These are phyloP conservation scores for Hemicordylus capensis DNA, from an alignment of 2,113 vertebrate species.

Conservation along the genomic window DNA sequence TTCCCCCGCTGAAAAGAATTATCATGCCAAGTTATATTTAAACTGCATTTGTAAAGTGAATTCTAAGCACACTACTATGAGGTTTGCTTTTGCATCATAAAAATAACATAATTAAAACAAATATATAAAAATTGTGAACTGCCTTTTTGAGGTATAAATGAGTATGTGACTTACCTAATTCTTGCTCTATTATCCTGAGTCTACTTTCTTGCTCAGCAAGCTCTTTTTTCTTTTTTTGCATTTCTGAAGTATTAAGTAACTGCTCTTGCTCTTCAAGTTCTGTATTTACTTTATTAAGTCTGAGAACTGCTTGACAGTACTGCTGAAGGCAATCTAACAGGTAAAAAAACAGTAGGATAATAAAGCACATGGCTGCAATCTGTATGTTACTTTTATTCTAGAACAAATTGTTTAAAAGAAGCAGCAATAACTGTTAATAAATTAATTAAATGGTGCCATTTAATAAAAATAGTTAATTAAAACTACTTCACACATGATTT, in stretches of 20 bases:
- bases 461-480: background rate
- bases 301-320: conserved; percentile 74
- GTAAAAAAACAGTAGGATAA: conserved; percentile 16
- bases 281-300: conserved; percentile 56
- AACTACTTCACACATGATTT: background rate
- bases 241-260: conserved; percentile 73
- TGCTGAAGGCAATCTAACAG: conserved; percentile 81
- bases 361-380: background rate
- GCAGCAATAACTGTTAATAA: background rate
- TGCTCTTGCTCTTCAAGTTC: conserved; percentile 69
- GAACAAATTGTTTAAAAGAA: background rate
- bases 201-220: conserved; percentile 75
- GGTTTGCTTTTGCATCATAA: background rate
- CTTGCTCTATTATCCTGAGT: conserved; percentile 79
- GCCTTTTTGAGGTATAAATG: conserved; percentile 3
- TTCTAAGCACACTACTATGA: background rate
- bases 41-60: background rate
- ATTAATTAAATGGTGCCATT: background rate
- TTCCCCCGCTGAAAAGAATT: background rate
- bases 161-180: conserved; percentile 75
- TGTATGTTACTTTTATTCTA: background rate
- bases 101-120: conserved; percentile 8
- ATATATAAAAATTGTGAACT: conserved; percentile 6
- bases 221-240: conserved; percentile 73
- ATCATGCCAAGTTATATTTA: background rate